Percentiles rank a stretch among this genome's conserved stretches.
Evolutionary conservation across 2,888 invertebrate species (phyloP).

Genomic region (Melipona beecheii): DNA sequence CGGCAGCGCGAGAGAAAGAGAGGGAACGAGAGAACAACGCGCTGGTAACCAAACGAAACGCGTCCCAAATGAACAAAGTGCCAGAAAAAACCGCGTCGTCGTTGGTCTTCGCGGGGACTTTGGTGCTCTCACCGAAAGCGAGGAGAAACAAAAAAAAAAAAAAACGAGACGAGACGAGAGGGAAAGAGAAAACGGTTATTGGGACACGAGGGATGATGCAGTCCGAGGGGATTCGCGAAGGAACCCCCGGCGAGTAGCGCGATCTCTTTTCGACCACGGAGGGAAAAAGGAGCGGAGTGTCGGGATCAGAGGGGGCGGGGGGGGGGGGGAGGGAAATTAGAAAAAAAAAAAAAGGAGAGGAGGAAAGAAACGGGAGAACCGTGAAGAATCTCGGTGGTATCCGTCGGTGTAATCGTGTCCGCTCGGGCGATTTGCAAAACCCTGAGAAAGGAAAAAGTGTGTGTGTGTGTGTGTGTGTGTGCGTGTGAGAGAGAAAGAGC

Average conservation of each 20-base stretch:
- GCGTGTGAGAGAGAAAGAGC: conserved; percentile 6
- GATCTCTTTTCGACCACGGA: not conserved
- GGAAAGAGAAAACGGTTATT: not conserved
- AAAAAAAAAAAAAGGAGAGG: not conserved
- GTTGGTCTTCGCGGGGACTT: not conserved
- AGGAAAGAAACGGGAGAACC: conserved; percentile 4
- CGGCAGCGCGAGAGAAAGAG: not conserved
- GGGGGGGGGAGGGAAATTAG: not conserved
- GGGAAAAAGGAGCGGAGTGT: not conserved
- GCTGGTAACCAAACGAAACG: not conserved
- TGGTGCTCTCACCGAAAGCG: not conserved
- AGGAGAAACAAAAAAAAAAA: not conserved
- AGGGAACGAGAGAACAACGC: conserved; percentile 1
- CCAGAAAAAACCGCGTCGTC: not conserved
- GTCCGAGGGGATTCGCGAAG: conserved; percentile 7
- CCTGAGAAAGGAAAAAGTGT: conserved; percentile 44
- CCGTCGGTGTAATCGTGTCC: conserved; percentile 39
- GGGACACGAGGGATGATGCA: not conserved
- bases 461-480: conserved; percentile 13
- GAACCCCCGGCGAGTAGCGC: not conserved
- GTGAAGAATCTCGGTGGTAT: conserved; percentile 39
- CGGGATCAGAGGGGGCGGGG: no score
- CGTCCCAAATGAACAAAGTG: not conserved
- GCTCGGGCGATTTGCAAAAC: conserved; percentile 50
- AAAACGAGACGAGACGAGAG: not conserved